Evolutionary conservation across 1,140 invertebrate genomes (phyloP).

Genomic region (Pseudomyrmex cubaensis): DNA sequence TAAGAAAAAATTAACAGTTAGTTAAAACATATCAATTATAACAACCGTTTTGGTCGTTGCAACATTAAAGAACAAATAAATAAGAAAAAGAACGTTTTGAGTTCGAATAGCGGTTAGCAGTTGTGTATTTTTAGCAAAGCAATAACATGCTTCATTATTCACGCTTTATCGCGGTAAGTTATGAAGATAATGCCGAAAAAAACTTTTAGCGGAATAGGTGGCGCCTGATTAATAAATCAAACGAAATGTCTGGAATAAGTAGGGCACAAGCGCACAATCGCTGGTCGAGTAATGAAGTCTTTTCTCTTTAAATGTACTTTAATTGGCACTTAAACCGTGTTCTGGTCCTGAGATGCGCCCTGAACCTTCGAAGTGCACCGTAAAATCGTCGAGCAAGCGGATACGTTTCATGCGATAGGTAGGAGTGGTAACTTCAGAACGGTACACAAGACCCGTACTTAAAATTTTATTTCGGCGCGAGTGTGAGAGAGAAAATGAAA

Average conservation of each 20-base stretch:
- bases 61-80: conserved; percentile 3
- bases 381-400: conserved; percentile 50
- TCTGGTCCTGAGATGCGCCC: conserved; percentile 12
- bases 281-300: conserved; percentile 62
- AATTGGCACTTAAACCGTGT: conserved; percentile 40
- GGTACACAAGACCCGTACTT: conserved; percentile 47
- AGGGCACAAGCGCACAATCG: conserved; percentile 19
- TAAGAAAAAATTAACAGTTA: neutral
- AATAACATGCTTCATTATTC: conserved; percentile 40
- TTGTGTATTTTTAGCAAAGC: conserved; percentile 13
- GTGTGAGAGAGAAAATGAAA: conserved; percentile 10
- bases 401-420: conserved; percentile 19
- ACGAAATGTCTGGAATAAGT: conserved; percentile 43
- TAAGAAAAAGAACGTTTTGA: neutral
- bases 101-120: neutral
- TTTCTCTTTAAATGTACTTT: conserved; percentile 65
- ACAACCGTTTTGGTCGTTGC: neutral
- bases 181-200: conserved; percentile 7
- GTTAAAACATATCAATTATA: neutral
- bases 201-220: conserved; percentile 23
- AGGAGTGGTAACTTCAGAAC: conserved; percentile 28
- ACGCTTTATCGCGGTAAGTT: neutral
- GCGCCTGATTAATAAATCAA: conserved; percentile 67
- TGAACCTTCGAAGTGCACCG: conserved; percentile 33
- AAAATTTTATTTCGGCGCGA: conserved; percentile 55